Conservation (phyloP, 2,113 vertebrate genomes). For the Raja brachyura region DNA sequence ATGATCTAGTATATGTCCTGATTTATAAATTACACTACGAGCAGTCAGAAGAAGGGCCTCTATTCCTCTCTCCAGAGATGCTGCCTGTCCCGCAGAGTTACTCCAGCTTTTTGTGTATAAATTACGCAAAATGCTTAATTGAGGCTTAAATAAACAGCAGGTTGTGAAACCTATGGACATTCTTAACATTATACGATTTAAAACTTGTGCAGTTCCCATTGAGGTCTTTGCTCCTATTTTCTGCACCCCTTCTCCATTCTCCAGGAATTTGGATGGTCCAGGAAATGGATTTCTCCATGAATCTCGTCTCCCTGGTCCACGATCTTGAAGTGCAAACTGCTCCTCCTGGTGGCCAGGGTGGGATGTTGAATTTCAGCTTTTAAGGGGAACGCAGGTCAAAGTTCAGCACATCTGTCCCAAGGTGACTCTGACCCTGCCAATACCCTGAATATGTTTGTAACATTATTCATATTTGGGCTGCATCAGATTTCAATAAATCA, state of each 20-base stretch:
- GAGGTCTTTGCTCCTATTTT: background rate
- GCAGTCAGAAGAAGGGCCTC: no score
- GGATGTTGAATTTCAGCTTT: background rate
- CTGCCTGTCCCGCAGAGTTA: no score
- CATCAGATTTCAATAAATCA: background rate
- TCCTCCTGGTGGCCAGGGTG: conserved; percentile 13
- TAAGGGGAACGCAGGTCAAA: background rate
- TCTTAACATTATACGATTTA: background rate
- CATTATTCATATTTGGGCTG: background rate
- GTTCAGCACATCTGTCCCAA: background rate
- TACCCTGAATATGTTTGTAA: background rate
- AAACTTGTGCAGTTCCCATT: background rate
- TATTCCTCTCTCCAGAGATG: no score
- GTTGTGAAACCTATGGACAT: background rate
- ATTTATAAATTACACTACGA: background rate
- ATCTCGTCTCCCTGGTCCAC: background rate
- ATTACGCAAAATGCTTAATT: no score
- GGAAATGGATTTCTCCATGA: background rate
- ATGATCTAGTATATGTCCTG: background rate
- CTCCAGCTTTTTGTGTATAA: no score
- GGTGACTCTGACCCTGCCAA: background rate
- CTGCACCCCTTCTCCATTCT: background rate
- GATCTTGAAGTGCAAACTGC: background rate
- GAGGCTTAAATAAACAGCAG: background rate
- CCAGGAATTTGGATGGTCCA: background rate